Percentiles rank a stretch among this genome's conserved stretches.
Conservation (phyloP, 2,113 vertebrate species). For the Ia io region DNA sequence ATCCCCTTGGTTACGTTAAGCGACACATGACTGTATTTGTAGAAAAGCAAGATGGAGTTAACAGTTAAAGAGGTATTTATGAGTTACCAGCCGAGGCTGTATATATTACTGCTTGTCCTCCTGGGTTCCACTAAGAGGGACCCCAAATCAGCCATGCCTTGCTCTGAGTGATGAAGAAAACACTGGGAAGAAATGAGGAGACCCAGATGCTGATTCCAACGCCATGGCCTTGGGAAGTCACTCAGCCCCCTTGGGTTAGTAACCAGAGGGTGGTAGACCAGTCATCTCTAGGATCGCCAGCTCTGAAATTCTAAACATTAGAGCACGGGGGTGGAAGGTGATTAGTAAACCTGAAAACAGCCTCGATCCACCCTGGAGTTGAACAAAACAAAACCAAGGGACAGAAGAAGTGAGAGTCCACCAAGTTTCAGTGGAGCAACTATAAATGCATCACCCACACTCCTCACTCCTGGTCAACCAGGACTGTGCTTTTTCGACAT, state of each 20-base stretch:
- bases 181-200: background rate
- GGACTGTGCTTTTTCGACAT: background rate
- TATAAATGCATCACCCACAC: background rate
- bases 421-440: background rate
- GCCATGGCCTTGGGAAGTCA: background rate
- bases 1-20: background rate
- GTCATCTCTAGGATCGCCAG: background rate
- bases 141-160: background rate
- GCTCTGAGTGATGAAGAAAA: background rate
- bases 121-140: background rate
- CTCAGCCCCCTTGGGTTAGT: background rate
- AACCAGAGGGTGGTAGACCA: background rate
- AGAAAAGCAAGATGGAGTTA: background rate
- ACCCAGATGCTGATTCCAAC: background rate
- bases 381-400: background rate
- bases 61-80: background rate
- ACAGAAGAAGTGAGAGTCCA: background rate
- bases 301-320: background rate
- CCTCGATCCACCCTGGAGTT: background rate
- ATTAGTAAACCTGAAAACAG: background rate
- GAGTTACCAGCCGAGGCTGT: background rate
- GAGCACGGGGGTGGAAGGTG: background rate
- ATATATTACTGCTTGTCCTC: background rate
- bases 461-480: background rate
- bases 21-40: background rate